Evolutionary conservation across 2,113 vertebrate species (phyloP).

Genomic region (Rhynchopsitta pachyrhyncha): DNA sequence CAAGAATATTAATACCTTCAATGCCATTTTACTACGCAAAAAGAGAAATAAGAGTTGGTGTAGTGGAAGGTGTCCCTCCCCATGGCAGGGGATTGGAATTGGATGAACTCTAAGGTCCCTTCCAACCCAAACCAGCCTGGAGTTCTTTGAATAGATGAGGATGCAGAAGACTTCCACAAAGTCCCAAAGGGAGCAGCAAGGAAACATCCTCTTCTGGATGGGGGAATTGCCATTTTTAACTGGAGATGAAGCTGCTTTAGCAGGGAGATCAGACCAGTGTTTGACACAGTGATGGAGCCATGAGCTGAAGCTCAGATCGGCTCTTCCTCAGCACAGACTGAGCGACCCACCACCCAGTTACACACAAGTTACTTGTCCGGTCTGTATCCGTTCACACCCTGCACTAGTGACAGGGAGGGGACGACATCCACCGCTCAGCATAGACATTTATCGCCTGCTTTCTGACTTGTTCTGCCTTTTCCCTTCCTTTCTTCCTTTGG

Average conservation of each 20-base stretch:
- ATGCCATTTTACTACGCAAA: background rate
- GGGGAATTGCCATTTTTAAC: background rate
- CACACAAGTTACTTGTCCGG: background rate
- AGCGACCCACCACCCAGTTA: background rate
- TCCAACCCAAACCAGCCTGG: background rate
- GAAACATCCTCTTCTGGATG: background rate
- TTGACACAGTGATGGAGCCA: background rate
- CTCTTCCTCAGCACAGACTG: background rate
- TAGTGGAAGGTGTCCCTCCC: background rate
- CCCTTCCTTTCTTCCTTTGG: background rate
- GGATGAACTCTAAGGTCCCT: background rate
- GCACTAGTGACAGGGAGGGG: background rate
- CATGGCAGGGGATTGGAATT: background rate
- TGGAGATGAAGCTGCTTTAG: background rate
- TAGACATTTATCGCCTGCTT: background rate
- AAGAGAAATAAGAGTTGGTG: background rate
- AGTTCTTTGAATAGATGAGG: background rate
- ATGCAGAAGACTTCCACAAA: background rate
- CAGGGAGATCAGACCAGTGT: accelerated
- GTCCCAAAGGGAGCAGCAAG: background rate
- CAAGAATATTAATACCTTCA: background rate
- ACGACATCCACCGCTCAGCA: background rate
- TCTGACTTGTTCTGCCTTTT: background rate
- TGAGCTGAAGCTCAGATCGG: background rate
- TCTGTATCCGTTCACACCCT: background rate